Evolutionary conservation across 2,113 vertebrate genomes (phyloP), one percentile per base, ranked within the genome.

Genomic region (Oostethus manadensis): DNA sequence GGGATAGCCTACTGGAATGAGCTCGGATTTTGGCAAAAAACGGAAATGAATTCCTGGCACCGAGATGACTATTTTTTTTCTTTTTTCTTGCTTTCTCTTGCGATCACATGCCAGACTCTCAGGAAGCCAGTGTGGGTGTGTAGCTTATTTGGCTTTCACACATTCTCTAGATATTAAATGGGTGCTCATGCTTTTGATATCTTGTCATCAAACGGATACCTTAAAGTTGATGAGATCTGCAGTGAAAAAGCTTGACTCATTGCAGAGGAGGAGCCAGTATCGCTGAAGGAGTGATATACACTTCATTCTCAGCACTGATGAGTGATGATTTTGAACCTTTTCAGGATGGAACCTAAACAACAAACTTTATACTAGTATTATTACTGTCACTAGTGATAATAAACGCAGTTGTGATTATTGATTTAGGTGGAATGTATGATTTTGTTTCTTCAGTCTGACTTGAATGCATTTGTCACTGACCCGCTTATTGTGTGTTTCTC

Each of bases 21-120:
- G 78, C 81, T 86, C 84, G 81, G 84, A 76, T 86, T 88, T 87
- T 87, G 84, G 80, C 77, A 80, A 87, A 35, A 89, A 88, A 83
- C 63, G 71, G 80, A 82, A 82, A 73, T 74, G 42, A 81, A 83
- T 85, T 88, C 68, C 80, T 89, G 85, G 86, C 87, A 84, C 60
- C 64, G 70, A 71, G 63, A 70, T 60, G 71, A 78, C 74, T 69
- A n/a, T 67, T 73, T 22, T 21, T 22, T 10, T 42, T 35, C 18
- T 53, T 78, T 62, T 70, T 46, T 40, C 51, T 46, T 40, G n/a
- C n/a, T 51, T 20, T 43, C 51, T 71, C 59, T 75, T 78, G 79
- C 83, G 72, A 80, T 86, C 73, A 76, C 80, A 86, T 80, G 78
- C 78, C 80, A 84, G 73, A 79, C 58, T 77, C 71, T 78, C 76